Evolutionary conservation across 1,140 invertebrate species (phyloP).

Genomic region (Drosophila orena): DNA sequence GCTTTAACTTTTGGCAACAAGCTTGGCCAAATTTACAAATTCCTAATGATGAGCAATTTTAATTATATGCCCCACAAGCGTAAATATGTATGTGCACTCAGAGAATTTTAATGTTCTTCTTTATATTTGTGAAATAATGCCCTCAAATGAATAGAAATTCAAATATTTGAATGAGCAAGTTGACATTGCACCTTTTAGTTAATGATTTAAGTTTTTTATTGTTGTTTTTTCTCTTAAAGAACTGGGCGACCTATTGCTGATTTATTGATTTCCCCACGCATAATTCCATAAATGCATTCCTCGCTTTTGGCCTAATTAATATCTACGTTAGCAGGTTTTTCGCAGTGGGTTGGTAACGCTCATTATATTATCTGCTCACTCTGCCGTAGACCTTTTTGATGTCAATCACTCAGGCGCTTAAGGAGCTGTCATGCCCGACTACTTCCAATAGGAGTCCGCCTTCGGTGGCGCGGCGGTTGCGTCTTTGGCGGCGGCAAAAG

Average conservation of each 20-base stretch:
- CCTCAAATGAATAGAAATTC: neutral
- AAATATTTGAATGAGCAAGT: neutral
- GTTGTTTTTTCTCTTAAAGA: too few relatives aligned
- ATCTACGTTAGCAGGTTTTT: slow-evolving; percentile 1
- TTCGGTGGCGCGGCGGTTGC: slow-evolving; percentile 12
- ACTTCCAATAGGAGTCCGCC: slow-evolving; percentile 60
- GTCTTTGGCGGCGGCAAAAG: slow-evolving; percentile 64
- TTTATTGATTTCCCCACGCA: too few relatives aligned
- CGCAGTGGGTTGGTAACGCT: neutral
- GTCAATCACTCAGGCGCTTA: slow-evolving; percentile 82
- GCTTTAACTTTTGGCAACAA: slow-evolving; percentile 33
- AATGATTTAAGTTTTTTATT: too few relatives aligned
- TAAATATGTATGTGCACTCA: slow-evolving; percentile 16
- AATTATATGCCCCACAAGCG: slow-evolving; percentile 53
- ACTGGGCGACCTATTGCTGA: too few relatives aligned
- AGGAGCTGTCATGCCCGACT: slow-evolving; percentile 76
- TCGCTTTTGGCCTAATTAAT: neutral
- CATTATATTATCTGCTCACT: slow-evolving; percentile 39
- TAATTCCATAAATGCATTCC: neutral
- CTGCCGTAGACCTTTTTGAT: slow-evolving; percentile 73
- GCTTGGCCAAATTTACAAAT: slow-evolving; percentile 51
- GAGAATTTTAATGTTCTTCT: neutral
- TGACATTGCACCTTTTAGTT: too few relatives aligned
- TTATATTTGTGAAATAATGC: too few relatives aligned
- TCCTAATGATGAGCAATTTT: slow-evolving; percentile 71